Evolutionary conservation across 2,888 invertebrate species (phyloP).

Genomic region (Halocaridina rubra): DNA sequence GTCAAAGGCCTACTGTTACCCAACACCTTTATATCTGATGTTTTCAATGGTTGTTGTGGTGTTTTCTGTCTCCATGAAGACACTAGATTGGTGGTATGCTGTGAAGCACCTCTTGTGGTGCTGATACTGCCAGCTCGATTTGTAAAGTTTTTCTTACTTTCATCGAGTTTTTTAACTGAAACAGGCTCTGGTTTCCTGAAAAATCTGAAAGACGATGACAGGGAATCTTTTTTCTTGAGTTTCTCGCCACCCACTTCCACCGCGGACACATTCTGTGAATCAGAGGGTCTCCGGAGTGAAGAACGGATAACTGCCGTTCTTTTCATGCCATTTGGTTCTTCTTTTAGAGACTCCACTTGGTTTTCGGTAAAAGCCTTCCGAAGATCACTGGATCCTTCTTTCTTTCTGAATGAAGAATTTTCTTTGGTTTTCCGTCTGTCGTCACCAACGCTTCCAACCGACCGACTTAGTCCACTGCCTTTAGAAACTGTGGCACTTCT

Average conservation of each 20-base stretch:
- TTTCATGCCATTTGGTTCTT: not conserved
- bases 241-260: not conserved
- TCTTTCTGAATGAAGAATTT: not conserved
- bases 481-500: not conserved
- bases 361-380: not conserved
- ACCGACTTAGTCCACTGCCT: not conserved
- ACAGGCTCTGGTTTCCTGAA: not conserved
- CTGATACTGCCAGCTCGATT: not conserved
- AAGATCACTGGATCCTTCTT: not conserved
- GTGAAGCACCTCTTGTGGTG: not conserved
- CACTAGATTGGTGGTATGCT: not conserved
- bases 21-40: not conserved
- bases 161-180: not conserved
- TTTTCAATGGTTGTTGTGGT: not conserved
- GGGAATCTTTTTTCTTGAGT: not conserved
- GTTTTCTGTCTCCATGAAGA: too few species aligned
- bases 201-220: not conserved
- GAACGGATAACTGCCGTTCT: not conserved
- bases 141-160: not conserved
- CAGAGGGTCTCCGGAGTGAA: not conserved
- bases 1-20: not conserved
- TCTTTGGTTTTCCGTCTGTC: not conserved
- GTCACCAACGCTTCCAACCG: not conserved
- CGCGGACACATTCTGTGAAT: not conserved
- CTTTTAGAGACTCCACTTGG: not conserved